Conservation (phyloP, 53 echinoderm and acorn worm species). For the Zoroaster sp. region DNA sequence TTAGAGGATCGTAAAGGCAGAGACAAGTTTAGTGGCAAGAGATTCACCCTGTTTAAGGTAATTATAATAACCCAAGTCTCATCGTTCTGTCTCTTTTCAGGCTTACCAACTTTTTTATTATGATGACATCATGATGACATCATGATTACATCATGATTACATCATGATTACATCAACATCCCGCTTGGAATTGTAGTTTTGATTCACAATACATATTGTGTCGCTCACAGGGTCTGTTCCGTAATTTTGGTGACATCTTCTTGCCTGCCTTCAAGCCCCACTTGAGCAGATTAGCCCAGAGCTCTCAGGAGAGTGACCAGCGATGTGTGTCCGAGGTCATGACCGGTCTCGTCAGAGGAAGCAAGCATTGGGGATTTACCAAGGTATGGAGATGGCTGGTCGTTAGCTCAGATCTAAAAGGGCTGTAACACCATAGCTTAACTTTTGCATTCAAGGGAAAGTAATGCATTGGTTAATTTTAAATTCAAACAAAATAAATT, state of each 20-base stretch:
- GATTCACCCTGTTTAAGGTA: constrained; percentile 90
- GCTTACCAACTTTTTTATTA: too few relatives aligned
- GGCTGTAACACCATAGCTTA: too few relatives aligned
- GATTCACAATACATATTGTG: background rate
- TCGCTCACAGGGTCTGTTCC: constrained; percentile 77
- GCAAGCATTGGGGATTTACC: constrained; percentile 91
- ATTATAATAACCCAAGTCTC: too few relatives aligned
- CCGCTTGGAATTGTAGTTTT: background rate
- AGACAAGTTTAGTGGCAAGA: constrained; percentile 85
- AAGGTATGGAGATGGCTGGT: constrained; percentile 86
- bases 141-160: background rate
- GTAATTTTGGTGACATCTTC: constrained; percentile 88
- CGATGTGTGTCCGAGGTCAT: constrained; percentile 81
- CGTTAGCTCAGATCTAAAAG: too few relatives aligned
- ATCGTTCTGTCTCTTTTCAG: too few relatives aligned
- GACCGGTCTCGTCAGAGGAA: constrained; percentile 76
- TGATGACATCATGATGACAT: too few relatives aligned
- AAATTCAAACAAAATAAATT: too few relatives aligned
- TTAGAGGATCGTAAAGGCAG: constrained; percentile 90
- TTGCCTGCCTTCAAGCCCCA: constrained; percentile 84
- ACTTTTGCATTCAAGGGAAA: too few relatives aligned
- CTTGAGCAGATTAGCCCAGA: constrained; percentile 67
- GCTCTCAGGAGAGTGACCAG: constrained; percentile 88
- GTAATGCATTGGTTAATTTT: too few relatives aligned
- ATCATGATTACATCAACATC: background rate